Evolutionary conservation across 2,888 invertebrate genomes (phyloP), one percentile per base, ranked within the genome.

Genomic region (Hemistola chrysoprasaria): DNA sequence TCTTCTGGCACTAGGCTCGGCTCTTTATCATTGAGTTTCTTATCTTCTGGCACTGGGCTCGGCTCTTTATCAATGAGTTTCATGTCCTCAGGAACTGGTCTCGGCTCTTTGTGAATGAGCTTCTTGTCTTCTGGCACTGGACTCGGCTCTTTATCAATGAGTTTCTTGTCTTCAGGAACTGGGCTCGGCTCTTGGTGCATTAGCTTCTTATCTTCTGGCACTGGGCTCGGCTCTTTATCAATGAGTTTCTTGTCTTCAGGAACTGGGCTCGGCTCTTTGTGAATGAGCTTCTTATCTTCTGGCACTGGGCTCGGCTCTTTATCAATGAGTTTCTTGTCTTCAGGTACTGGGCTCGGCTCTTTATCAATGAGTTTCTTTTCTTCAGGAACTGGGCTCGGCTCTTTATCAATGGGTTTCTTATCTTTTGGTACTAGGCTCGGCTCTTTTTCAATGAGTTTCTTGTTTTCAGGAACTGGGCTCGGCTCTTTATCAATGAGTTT

Each of bases 61-160:
- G 33, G 27, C 3, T 6, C 27, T n/a, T 33, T 46, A 3, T 56
- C 38, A n/a, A 34, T 40, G 1, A 10, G 31, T 8, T 8, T 27
- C 9, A 32, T 47, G 28, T 33, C 31, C 1, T 38, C 22, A 1
- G 39, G 34, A 1, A 33, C 11, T 2, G 39, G 8, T 8, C 30
- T 42, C 21, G 33, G 16, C 5, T 9, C 20, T 27, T 38, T 41
- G 0, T 37, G 43, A 10, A 33, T 2, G 7, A 5, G 31, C 8
- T 10, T 9, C 11, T 20, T 21, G 1, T 21, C 35, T 9, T 11
- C 10, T 22, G 33, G 10, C 1, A 8, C 8, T 8, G 49, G 28
- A 4, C 34, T 48, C 1, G 41, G 31, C n/a, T 22, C 40, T 7
- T 50, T 49, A 0, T 51, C 46, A 21, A 49, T 43, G 6, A 9